Evolutionary conservation across 2,113 vertebrate genomes (phyloP).

Genomic region (Mola mola): DNA sequence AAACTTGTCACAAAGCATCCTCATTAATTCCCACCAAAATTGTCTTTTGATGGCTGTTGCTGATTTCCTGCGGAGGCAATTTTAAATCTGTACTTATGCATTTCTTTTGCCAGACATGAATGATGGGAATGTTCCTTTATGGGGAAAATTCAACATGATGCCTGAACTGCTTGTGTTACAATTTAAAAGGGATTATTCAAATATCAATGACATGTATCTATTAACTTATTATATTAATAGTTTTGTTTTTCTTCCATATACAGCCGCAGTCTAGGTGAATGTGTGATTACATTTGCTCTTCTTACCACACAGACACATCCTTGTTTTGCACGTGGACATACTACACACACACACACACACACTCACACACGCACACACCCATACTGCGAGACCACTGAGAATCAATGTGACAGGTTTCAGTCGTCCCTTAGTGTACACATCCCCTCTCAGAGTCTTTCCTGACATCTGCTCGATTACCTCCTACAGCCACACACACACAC

Average conservation of each 20-base stretch:
- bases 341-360: constrained; percentile 28
- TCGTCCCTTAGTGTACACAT: constrained; percentile 77
- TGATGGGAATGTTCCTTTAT: constrained; percentile 40
- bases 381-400: constrained; percentile 62
- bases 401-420: constrained; percentile 82
- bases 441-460: constrained; percentile 76
- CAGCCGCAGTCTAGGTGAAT: background rate
- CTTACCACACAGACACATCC: constrained; percentile 38
- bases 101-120: constrained; percentile 46
- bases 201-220: constrained; percentile 17
- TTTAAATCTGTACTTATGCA: constrained; percentile 51
- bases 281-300: constrained; percentile 50
- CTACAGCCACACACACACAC: constrained; percentile 60
- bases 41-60: constrained; percentile 64
- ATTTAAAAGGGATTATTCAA: constrained; percentile 25
- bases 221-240: background rate
- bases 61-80: constrained; percentile 47
- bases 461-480: constrained; percentile 81
- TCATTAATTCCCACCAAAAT: constrained; percentile 62
- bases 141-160: constrained; percentile 21
- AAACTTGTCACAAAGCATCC: constrained; percentile 49
- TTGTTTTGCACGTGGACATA: constrained; percentile 37
- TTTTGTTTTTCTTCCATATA: background rate
- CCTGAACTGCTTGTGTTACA: constrained; percentile 29
- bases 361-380: constrained; percentile 26